Evolutionary conservation across 2,113 vertebrate genomes (phyloP).

Genomic region (Gnathonemus longibarbis): DNA sequence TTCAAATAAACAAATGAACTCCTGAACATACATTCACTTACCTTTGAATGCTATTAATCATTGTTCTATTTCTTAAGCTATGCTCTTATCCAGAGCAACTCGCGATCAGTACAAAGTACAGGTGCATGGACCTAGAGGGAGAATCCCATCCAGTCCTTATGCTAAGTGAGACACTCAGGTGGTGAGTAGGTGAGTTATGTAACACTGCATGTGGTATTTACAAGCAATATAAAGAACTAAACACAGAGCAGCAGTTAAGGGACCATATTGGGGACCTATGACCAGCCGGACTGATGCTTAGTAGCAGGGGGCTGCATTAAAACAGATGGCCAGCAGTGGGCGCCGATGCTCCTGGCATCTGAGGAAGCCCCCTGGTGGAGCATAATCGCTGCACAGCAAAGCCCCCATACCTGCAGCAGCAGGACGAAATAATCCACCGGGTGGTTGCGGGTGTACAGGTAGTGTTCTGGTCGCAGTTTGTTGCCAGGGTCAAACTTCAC

Average conservation of each 20-base stretch:
- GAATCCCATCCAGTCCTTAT: neutral
- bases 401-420: slow-evolving; percentile 71
- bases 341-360: neutral
- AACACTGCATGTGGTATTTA: neutral
- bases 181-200: neutral
- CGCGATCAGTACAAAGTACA: slow-evolving; percentile 1
- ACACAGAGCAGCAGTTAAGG: neutral
- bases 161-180: neutral
- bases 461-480: slow-evolving; percentile 71
- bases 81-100: neutral
- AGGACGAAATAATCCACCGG: slow-evolving; percentile 86
- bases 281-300: neutral
- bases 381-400: neutral
- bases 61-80: neutral
- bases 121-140: neutral
- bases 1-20: neutral
- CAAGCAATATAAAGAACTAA: neutral
- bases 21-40: neutral
- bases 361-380: neutral
- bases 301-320: too few relatives aligned
- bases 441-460: slow-evolving; percentile 80
- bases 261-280: too few relatives aligned
- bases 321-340: neutral
- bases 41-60: neutral
- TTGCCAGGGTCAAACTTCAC: slow-evolving; percentile 73